Evolutionary conservation across 2,888 invertebrate species (phyloP), one percentile per base, ranked within the genome.

Genomic region (Lycia hirtaria): DNA sequence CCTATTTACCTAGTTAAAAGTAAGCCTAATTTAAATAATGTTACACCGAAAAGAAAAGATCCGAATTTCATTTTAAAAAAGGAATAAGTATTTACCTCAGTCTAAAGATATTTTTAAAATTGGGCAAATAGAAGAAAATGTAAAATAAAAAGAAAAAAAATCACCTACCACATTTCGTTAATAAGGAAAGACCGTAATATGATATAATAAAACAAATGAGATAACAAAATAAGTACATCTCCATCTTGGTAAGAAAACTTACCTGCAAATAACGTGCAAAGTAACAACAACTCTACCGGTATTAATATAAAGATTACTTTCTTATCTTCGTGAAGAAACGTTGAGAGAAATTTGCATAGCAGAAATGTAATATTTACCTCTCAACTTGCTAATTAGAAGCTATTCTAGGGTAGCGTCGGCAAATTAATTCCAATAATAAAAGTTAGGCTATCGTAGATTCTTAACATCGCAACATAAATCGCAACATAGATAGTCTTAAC

Each of bases 331-430:
- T 59, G 62, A 64, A 60, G 55, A 40, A 62, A 65, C 62, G 70
- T 73, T 80, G 72, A 75, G 80, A 70, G 76, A 86, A 87, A 89
- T 91, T 89, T 91, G 88, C 88, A 89, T 89, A 87, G 87, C 88
- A 88, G 89, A 90, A 90, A 88, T 89, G 88, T 90, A 86, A 90
- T 90, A 89, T 88, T 90, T 89, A 88, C 87, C 88, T 87, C 85
- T 87, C 86, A 85, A 88, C 86, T 88, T 88, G 88, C 87, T 91
- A 91, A 91, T 91, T 90, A 90, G 88, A 85, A 86, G 82, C 77
- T 78, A 80, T 84, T 82, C 85, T 82, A 73, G 65, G 64, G 86
- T 81, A 89, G 59, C 69, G 87, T 81, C 73, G 67, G 80, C 78
- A 85, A 60, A 72, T 69, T 24, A 51, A 33, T 4, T 4, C 2